phyloP scores from a whole-genome alignment of 2,113 vertebrate species.

The Pangasianodon hypophthalmus region DNA sequence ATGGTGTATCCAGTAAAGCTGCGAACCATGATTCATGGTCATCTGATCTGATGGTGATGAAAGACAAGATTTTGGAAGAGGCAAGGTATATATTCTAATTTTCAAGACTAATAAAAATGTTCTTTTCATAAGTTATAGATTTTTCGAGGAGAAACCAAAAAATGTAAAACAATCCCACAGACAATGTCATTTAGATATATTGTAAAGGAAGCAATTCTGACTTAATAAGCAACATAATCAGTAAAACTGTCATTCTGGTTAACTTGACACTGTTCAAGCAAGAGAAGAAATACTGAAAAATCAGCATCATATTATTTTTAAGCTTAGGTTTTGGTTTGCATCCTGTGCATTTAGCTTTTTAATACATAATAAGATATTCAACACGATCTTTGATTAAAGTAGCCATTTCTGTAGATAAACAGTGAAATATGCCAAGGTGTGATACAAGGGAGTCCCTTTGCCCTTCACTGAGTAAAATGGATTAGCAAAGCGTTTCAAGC shows the following conservation, averaged over 20 bases:
- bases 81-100: not conserved
- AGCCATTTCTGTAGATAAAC: not conserved
- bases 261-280: not conserved
- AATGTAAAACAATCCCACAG: not conserved
- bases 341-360: not conserved
- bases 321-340: not conserved
- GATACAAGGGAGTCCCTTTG: constrained; percentile 56
- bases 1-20: not conserved
- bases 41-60: not conserved
- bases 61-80: not conserved
- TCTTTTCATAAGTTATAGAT: not conserved
- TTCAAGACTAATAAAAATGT: not conserved
- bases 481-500: constrained; percentile 77
- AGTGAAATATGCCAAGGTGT: constrained; percentile 11
- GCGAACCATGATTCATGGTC: not conserved
- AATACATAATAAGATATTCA: not conserved
- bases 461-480: constrained; percentile 79
- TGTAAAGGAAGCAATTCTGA: not conserved
- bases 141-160: not conserved
- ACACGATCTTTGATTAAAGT: not conserved
- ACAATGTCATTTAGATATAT: not conserved
- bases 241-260: not conserved
- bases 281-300: not conserved
- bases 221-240: not conserved
- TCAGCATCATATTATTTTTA: not conserved